phyloP scores from a whole-genome alignment of 2,888 invertebrate genomes.

The Hyppa rectilinea region DNA sequence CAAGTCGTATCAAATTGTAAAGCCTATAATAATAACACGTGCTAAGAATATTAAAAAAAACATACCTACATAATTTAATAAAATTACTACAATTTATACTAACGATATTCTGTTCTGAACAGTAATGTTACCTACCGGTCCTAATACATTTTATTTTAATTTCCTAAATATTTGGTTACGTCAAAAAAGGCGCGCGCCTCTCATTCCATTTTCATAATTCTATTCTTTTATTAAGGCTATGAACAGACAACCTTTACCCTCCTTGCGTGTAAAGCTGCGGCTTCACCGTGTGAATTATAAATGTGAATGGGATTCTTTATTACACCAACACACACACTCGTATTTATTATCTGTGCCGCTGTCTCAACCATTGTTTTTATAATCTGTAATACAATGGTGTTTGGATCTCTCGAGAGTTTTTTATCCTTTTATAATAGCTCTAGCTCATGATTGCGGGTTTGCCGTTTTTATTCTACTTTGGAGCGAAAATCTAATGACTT shows the following conservation, averaged over 20 bases:
- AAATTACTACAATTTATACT: slow-evolving; percentile 12
- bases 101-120: slow-evolving; percentile 1
- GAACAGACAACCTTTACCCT: slow-evolving; percentile 65
- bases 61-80: not conserved
- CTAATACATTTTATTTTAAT: slow-evolving; percentile 2
- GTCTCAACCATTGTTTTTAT: slow-evolving; percentile 57
- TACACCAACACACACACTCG: slow-evolving; percentile 39
- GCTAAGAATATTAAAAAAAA: not conserved
- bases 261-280: slow-evolving; percentile 59
- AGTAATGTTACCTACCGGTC: slow-evolving; percentile 3
- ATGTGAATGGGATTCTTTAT: slow-evolving; percentile 63
- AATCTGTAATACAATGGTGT: slow-evolving; percentile 60
- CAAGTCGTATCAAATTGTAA: not conserved
- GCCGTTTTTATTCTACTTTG: slow-evolving; percentile 17
- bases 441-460: not conserved
- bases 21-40: not conserved
- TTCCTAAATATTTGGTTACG: slow-evolving; percentile 21
- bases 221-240: slow-evolving; percentile 42
- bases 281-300: slow-evolving; percentile 62
- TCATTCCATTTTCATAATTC: slow-evolving; percentile 27
- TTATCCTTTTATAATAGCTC: slow-evolving; percentile 10
- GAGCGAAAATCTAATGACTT: slow-evolving; percentile 2
- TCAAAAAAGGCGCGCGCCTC: slow-evolving; percentile 32
- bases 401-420: slow-evolving; percentile 41
- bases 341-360: slow-evolving; percentile 12